Conservation (phyloP, 2,888 invertebrate genomes). For the Drosophila setosimentum region DNA sequence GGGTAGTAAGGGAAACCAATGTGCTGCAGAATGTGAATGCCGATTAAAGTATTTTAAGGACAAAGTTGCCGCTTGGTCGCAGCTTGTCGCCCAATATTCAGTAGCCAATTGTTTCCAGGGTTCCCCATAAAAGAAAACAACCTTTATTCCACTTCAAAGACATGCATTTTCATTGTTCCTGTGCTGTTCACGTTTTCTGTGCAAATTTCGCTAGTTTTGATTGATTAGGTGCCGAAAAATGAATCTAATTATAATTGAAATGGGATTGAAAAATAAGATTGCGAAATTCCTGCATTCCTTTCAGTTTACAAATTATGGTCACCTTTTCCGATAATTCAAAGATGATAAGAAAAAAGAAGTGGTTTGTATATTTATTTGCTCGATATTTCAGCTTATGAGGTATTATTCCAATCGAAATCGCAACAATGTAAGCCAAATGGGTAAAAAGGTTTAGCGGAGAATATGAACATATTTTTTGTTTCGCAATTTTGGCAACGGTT, state of each 20-base stretch:
- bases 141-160: neutral
- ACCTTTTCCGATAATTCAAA: neutral
- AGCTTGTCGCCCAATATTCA: neutral
- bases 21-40: neutral
- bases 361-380: neutral
- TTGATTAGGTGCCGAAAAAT: neutral
- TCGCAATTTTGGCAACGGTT: slow-evolving; percentile 3
- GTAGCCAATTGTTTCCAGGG: neutral
- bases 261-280: neutral
- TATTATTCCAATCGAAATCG: neutral
- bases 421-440: neutral
- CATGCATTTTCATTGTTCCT: neutral
- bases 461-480: neutral
- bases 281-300: neutral
- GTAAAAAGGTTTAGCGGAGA: neutral
- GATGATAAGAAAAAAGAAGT: neutral
- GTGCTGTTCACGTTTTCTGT: neutral
- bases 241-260: neutral
- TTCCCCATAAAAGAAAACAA: neutral
- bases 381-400: neutral
- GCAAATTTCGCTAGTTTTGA: neutral
- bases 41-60: slow-evolving; percentile 1
- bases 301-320: neutral
- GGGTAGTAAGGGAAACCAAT: neutral
- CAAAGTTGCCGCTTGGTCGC: slow-evolving; percentile 7